Evolutionary conservation across 1,140 invertebrate species (phyloP).

Genomic region (Pararge aegeria): DNA sequence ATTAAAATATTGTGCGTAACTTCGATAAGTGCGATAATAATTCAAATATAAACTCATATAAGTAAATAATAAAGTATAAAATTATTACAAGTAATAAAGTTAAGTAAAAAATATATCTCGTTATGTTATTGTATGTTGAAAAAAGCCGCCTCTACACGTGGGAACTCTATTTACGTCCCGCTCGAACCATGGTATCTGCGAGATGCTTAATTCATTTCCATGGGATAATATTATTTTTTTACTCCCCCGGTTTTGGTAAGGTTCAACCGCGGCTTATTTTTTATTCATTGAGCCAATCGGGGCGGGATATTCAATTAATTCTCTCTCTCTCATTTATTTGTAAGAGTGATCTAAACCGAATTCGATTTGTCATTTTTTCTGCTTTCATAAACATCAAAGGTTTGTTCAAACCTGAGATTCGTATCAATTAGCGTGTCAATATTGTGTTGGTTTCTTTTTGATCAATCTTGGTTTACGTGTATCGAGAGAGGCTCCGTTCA

Average conservation of each 20-base stretch:
- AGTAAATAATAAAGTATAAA: too few species aligned
- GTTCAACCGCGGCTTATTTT: slow-evolving; percentile 70
- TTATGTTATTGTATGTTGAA: too few species aligned
- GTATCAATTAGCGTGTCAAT: too few species aligned
- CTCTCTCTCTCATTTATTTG: slow-evolving; percentile 51
- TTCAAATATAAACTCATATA: too few species aligned
- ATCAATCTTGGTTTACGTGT: too few species aligned
- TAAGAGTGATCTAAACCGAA: slow-evolving; percentile 51
- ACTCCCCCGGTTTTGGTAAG: slow-evolving; percentile 66
- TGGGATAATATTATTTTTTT: slow-evolving; percentile 80
- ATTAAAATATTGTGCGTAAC: too few species aligned
- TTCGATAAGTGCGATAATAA: too few species aligned
- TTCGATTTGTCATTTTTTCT: slow-evolving; percentile 34
- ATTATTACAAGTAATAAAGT: too few species aligned
- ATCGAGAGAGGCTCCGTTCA: too few species aligned
- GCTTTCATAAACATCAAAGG: slow-evolving; percentile 6
- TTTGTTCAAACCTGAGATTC: background rate
- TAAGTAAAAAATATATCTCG: too few species aligned
- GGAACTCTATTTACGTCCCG: slow-evolving; percentile 36
- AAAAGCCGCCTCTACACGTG: slow-evolving; percentile 34
- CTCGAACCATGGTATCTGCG: slow-evolving; percentile 62
- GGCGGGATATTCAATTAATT: slow-evolving; percentile 59
- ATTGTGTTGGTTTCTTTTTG: too few species aligned
- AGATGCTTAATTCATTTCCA: slow-evolving; percentile 78
- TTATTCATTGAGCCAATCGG: slow-evolving; percentile 73